Evolutionary conservation across 2,888 invertebrate species (phyloP).

Genomic region (Stenoptilia bipunctidactyla): DNA sequence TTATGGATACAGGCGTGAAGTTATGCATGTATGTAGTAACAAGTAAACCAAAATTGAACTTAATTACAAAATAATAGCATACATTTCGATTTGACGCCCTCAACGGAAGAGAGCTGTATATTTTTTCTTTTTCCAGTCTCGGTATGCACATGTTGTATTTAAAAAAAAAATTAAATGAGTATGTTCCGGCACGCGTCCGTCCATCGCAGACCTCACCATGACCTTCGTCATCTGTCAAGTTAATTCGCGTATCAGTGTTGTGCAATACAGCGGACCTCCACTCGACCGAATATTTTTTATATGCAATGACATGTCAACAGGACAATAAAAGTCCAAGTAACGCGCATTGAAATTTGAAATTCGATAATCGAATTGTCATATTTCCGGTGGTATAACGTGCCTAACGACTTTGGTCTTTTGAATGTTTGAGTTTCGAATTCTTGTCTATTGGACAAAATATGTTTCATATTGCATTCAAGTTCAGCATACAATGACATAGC

Average conservation of each 20-base stretch:
- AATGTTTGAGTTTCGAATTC: slow-evolving; percentile 6
- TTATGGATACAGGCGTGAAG: no score
- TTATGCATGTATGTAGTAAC: no score
- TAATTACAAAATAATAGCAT: no score
- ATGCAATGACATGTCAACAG: slow-evolving; percentile 6
- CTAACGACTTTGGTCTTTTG: no score
- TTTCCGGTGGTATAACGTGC: no score
- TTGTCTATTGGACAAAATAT: no score
- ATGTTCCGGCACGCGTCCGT: slow-evolving; percentile 53
- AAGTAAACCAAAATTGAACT: no score
- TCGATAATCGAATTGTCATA: no score
- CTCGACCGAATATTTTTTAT: slow-evolving; percentile 29
- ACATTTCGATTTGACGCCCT: no score
- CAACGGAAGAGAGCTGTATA: slow-evolving; percentile 24
- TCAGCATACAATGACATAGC: no score
- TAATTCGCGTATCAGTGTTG: slow-evolving; percentile 49
- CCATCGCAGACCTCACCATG: slow-evolving; percentile 22
- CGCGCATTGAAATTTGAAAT: background rate
- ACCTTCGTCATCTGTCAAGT: slow-evolving; percentile 68
- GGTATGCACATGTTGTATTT: background rate
- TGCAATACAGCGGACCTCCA: slow-evolving; percentile 26
- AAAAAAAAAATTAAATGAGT: slow-evolving; percentile 23
- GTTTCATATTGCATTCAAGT: no score
- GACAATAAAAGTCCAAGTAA: background rate
- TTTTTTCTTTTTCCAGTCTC: no score